Evolutionary conservation across 2,113 vertebrate genomes (phyloP), one percentile per base, ranked within the genome.

Genomic region (Chionomys nivalis): DNA sequence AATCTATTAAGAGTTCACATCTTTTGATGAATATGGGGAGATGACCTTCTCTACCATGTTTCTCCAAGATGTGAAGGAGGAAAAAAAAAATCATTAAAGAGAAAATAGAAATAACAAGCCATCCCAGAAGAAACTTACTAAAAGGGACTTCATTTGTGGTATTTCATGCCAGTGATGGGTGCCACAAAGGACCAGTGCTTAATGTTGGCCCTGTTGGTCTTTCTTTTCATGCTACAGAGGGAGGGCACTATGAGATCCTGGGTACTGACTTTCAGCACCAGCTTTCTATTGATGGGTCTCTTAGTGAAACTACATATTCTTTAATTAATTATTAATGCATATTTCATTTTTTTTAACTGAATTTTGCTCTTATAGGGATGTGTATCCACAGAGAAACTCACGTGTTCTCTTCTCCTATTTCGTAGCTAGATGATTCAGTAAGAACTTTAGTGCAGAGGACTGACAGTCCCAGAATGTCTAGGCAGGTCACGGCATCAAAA

Each of bases 251-350:
- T 26, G 44, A 61, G 13, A 33, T 55, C 39, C n/a, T 28, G 26
- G 73, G n/a, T 39, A 5, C 39, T 19, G 2, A 4, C 72, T 5
- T 47, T 78, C 13, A 68, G 26, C 0, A 47, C 10, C 26, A 47
- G 42, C n/a, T 76, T 75, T n/a, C 26, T 14, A 1, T 7, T 63
- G 26, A 31, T 55, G 42, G 68, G 16, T n/a, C 42, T 77, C 82
- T 94, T 21, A 88, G 83, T 83, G 65, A 88, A 88, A 81, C 47
- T 68, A 79, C 63, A 2, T 4, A n/a, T 88, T 87, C 39, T 49
- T 52, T 73, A 55, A 42, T 21, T 55, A 16, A 82, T 82, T 52
- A 88, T 78, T 58, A 55, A 85, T n/a, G 36, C 31, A 42, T 65
- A 44, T 21, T 49, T 66, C 9, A 6, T 33, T 14, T 86, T 65